These are phyloP conservation scores for Ormyrus thymus DNA, from an alignment of 2,888 invertebrate genomes.

Conservation along the genomic window DNA sequence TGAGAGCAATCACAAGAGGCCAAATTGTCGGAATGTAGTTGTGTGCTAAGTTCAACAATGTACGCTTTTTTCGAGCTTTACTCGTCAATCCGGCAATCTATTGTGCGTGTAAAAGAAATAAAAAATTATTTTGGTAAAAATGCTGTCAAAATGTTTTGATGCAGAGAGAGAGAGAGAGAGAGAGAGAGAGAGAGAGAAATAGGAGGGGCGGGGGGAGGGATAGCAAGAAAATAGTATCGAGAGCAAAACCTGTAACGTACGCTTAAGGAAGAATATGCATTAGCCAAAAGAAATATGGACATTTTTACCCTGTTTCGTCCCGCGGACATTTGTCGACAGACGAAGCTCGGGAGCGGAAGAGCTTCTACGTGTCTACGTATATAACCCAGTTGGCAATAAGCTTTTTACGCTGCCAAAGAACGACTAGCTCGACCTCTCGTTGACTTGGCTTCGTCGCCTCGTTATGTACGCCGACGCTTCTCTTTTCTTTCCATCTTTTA, in stretches of 20 bases:
- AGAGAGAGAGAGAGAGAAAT: too few relatives aligned
- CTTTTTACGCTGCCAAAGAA: conserved; percentile 26
- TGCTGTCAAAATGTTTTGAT: too few relatives aligned
- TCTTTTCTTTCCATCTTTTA: conserved; percentile 5
- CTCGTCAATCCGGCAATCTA: conserved; percentile 20
- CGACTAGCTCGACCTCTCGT: conserved; percentile 33
- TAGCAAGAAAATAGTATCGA: too few relatives aligned
- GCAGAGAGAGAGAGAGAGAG: too few relatives aligned
- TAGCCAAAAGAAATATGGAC: conserved; percentile 22
- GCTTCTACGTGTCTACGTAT: neutral
- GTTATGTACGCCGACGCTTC: conserved; percentile 13
- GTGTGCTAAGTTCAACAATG: conserved; percentile 15
- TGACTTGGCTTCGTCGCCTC: conserved; percentile 41
- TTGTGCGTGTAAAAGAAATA: conserved; percentile 39
- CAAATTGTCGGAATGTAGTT: conserved; percentile 50
- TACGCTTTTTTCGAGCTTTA: conserved; percentile 13
- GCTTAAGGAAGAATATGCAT: neutral
- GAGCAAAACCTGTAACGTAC: too few relatives aligned
- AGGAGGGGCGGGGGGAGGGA: too few relatives aligned
- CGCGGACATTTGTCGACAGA: conserved; percentile 31
- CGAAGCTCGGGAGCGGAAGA: conserved; percentile 1
- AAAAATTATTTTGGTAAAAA: too few relatives aligned
- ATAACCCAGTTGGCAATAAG: conserved; percentile 44
- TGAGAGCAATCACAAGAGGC: conserved; percentile 5
- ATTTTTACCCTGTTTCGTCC: conserved; percentile 49